Evolutionary conservation across 2,888 invertebrate genomes (phyloP), one percentile per base, ranked within the genome.

Genomic region (Cyaniris semiargus): DNA sequence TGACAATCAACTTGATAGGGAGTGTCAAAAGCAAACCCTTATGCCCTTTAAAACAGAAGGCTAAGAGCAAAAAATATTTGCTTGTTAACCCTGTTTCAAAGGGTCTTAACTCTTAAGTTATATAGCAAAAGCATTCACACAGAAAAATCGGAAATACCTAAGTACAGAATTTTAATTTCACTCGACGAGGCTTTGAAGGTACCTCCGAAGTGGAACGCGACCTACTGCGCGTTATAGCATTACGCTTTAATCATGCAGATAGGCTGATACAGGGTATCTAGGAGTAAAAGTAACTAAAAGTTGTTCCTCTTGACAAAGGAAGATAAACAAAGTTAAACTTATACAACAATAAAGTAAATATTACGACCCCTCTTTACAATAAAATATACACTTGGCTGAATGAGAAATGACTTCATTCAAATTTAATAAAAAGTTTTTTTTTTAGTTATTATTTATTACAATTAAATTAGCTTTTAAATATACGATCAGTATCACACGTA

Each of bases 71-170:
- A 38, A 38, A 38, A 38, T 38, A 38, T 38, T 38, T 38, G 8
- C 15, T 56, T 56, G 38, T 56, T n/a, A 18, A n/a, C 58, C 2
- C n/a, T 58, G 8, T 21, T 21, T 58, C 58, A 58, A 21, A 58
- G n/a, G 21, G 44, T 13, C 38, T 5, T 5, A 34, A 34, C 31
- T 34, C 34, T 31, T 6, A 15, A 66, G 66, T 66, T 27, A 66
- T 31, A 27, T 15, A 66, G 15, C 6, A 66, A 27, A 66, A 66
- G 66, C 18, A 31, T 31, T 66, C 27, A 31, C 15, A 18, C 15
- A 6, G 60, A 66, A 66, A 66, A 66, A 66, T 66, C 13, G 27
- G 66, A 66, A 66, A 66, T 66, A 66, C 60, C 60, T 66, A 66
- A 31, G 15, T 66, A 66, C 27, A 66, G 66, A 66, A 66, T 66